Conservation (phyloP, 2,113 vertebrate species). For the Callocephalon fimbriatum region DNA sequence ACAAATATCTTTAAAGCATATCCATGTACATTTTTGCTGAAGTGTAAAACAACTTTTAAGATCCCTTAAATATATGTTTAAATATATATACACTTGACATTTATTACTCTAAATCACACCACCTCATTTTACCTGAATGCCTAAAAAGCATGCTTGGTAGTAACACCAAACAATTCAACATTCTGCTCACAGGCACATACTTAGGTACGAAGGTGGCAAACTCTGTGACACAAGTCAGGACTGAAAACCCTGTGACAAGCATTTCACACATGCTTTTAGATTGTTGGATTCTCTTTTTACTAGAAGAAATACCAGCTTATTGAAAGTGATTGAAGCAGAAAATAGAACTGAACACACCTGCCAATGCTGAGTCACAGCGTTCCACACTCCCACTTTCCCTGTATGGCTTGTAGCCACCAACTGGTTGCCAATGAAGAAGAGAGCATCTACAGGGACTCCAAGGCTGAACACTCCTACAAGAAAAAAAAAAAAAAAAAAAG, state of each 20-base stretch:
- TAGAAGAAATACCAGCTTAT: background rate
- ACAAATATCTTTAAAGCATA: background rate
- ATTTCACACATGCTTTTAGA: background rate
- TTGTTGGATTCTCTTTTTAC: background rate
- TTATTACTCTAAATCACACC: background rate
- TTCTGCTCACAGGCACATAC: background rate
- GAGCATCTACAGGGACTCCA: constrained; percentile 94
- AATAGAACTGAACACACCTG: constrained; percentile 81
- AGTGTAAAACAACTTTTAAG: background rate
- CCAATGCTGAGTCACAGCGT: constrained; percentile 98
- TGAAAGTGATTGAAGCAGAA: background rate
- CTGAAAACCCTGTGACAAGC: background rate
- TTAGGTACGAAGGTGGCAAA: background rate
- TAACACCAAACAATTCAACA: background rate
- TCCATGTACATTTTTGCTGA: background rate
- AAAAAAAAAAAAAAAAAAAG: constrained; percentile 25
- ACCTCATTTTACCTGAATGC: background rate
- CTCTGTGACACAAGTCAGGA: background rate
- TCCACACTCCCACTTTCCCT: constrained; percentile 98
- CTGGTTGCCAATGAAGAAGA: constrained; percentile 98
- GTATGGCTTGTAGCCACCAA: constrained; percentile 97
- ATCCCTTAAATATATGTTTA: background rate
- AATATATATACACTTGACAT: background rate
- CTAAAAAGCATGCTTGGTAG: background rate
- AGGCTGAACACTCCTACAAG: constrained; percentile 92